Base-by-base conservation (phyloP, 2,113 vertebrate species). In the Cephalopterus ornatus region DNA sequence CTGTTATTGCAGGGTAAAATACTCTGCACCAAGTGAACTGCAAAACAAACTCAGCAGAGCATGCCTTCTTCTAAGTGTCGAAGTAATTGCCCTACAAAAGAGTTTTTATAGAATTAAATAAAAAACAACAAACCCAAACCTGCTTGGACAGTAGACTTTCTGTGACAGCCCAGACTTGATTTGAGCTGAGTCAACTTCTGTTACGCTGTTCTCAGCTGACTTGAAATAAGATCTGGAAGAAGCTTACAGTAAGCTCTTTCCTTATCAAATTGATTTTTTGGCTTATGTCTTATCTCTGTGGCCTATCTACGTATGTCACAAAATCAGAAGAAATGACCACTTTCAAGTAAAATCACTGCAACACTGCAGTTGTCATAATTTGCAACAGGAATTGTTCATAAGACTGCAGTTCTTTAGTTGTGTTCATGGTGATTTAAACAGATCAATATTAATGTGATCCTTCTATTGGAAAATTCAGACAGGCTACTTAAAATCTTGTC, bases 11-110 rank as follows among this genome's bases (percentile, higher is more conserved):
- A 65, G 32, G 15, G 26, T 71, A 73, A 39, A 91, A 87, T 82
- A 37, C 44, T 95, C 88, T 63, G 58, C n/a, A 61, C 37, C 37
- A 23, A 89, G 50, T 58, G 89, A 87, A 72, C 58, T 82, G 94
- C 77, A 61, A 59, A 91, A n/a, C 37, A 59, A 55, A 37, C 61
- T 78, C 56, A 63, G 65, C 32, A 67, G 86, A 95, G 80, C 44
- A 11, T 78, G 52, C 11, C 9, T 78, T 89, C 63, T 91, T 92
- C 21, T 35, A 67, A 85, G 72, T 59, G 84, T 47, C 71, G 77
- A 59, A 91, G 68, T 83, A 95, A 84, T 78, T 94, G 49, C 58
- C 49, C 59, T 87, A 44, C 62, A 72, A 70, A 85, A 71, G 92
- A 70, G 39, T 72, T 84, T 68, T 89, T 59, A 59, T 76, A 47